A percentile compares a stretch with the other conserved stretches of the same genome.
These are phyloP conservation scores for Octodon degus DNA, from an alignment of 2,113 vertebrate species.

Conservation along the genomic window DNA sequence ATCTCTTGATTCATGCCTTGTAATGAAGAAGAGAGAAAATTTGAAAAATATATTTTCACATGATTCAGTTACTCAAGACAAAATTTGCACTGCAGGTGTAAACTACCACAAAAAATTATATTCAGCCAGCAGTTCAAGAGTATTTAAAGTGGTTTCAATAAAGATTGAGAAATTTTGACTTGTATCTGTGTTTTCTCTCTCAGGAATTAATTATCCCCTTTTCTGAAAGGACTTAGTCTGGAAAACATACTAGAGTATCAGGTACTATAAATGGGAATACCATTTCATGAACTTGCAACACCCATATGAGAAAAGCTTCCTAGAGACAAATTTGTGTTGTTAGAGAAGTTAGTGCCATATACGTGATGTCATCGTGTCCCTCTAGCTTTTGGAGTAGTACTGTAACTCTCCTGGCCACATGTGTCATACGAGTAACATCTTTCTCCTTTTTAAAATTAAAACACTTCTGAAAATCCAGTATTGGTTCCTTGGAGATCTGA, in stretches of 20 bases:
- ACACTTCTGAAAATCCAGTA: neutral
- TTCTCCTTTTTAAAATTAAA: neutral
- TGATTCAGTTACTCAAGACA: fast-evolving
- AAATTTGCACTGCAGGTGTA: neutral
- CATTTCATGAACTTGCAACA: neutral
- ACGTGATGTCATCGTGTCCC: neutral
- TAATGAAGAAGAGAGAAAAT: fast-evolving
- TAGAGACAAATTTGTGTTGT: fast-evolving
- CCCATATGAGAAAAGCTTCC: neutral
- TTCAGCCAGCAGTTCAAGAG: neutral
- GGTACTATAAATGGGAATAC: neutral
- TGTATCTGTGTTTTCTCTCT: neutral
- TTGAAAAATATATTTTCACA: neutral
- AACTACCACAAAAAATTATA: neutral
- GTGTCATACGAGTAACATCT: neutral
- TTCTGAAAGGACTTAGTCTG: neutral
- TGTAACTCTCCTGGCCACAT: neutral
- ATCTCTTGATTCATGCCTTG: neutral
- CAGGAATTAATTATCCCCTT: constrained; percentile 52
- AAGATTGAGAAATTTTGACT: neutral
- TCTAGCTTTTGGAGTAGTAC: neutral
- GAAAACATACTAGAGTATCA: neutral
- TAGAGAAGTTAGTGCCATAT: neutral
- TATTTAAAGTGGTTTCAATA: neutral
- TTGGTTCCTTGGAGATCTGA: neutral